These are phyloP conservation scores for Drosophila heteroneura DNA, from an alignment of 2,888 invertebrate species.

Conservation along the genomic window DNA sequence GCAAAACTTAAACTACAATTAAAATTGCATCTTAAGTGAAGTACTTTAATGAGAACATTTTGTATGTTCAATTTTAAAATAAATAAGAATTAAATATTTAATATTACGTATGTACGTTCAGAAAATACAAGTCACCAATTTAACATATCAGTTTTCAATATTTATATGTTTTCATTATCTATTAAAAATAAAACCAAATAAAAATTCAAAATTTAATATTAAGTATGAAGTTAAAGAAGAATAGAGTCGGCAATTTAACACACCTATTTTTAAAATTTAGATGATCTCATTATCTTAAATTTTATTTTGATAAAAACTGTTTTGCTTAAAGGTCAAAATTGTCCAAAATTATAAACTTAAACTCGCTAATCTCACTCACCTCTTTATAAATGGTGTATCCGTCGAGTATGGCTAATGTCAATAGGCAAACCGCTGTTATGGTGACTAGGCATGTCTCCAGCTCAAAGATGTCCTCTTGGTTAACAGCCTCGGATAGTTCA, in stretches of 20 bases:
- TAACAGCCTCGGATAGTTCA: constrained; percentile 80
- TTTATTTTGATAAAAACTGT: too few species aligned
- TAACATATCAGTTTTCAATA: background rate
- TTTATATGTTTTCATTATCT: background rate
- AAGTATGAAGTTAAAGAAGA: background rate
- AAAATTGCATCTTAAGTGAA: background rate
- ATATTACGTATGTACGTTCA: background rate
- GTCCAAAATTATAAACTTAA: background rate
- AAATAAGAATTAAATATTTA: background rate
- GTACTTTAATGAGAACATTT: background rate
- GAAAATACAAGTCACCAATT: background rate
- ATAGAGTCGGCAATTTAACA: background rate
- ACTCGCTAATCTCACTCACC: constrained; percentile 61
- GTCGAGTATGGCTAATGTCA: constrained; percentile 73
- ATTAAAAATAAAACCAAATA: background rate
- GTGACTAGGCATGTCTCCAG: constrained; percentile 78
- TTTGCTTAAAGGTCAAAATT: background rate
- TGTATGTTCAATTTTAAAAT: background rate
- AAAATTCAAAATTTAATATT: background rate
- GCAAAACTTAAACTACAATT: background rate
- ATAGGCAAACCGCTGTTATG: constrained; percentile 60
- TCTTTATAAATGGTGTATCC: constrained; percentile 84
- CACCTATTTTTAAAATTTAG: background rate
- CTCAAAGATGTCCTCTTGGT: constrained; percentile 74
- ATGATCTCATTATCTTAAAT: background rate